Evolutionary conservation across 2,113 vertebrate genomes (phyloP).

Genomic region (Burhinus oedicnemus): DNA sequence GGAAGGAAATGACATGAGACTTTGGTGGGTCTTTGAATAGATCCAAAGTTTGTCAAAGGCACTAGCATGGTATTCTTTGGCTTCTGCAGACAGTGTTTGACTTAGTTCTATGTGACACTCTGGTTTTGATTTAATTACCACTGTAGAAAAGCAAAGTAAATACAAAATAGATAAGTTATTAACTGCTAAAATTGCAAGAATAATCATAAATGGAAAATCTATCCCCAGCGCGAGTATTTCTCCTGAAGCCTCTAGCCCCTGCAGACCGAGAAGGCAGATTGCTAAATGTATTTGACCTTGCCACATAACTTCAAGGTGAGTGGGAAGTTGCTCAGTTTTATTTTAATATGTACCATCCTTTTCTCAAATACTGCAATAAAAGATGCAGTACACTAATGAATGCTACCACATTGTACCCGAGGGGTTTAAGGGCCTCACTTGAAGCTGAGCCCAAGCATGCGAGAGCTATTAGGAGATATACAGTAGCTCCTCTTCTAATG

Average conservation of each 20-base stretch:
- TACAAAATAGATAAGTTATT: background rate
- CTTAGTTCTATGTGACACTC: background rate
- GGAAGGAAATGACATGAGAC: background rate
- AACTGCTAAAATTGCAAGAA: background rate
- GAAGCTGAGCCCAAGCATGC: background rate
- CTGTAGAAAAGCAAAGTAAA: background rate
- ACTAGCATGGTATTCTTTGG: background rate
- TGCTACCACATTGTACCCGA: background rate
- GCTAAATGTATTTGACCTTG: background rate
- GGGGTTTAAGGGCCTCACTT: background rate
- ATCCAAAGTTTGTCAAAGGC: background rate
- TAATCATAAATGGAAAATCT: background rate
- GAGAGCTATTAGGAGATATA: constrained; percentile 36
- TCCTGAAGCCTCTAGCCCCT: background rate
- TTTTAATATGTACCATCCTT: background rate
- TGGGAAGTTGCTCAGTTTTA: background rate
- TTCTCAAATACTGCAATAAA: background rate
- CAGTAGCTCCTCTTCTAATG: constrained; percentile 44
- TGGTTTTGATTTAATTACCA: background rate
- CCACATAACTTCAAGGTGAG: constrained; percentile 33
- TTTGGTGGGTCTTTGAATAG: too few relatives aligned
- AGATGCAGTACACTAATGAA: background rate
- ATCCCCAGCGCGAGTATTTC: background rate
- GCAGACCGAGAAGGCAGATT: background rate
- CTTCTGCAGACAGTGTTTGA: background rate